Base-by-base conservation (phyloP, 2,888 invertebrate species). In the Acleris laterana region DNA sequence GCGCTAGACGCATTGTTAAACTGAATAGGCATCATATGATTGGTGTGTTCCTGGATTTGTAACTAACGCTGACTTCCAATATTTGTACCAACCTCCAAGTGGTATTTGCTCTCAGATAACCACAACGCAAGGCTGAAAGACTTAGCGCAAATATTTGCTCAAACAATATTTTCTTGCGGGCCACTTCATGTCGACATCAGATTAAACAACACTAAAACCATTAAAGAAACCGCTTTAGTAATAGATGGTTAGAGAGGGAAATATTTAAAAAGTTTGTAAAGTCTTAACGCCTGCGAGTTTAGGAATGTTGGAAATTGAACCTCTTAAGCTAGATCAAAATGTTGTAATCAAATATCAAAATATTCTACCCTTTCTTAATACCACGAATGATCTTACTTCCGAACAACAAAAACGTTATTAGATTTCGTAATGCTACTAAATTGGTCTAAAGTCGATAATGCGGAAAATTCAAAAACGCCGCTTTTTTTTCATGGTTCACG, bases 141-240 rank as follows among this genome's bases (percentile, higher is more conserved):
- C 83, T 76, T 72, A 79, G 73, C 72, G 79, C 83, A 87, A 90
- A 90, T 89, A 84, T 92, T 92, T 84, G 85, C 80, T 80, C 80
- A 75, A 84, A 90, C 85, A 90, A 90, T 90, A 91, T 90, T 89
- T 88, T 87, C 85, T 82, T 81, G 79, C 70, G 72, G 76, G 78
- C 78, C 86, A 88, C 90, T 90, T 79, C 77, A 85, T 90, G 90
- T 91, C 87, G 88, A 90, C 90, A 91, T 88, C 87, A 87, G 82
- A 86, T 85, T 86, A 90, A 90, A 90, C 84, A 91, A 80, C 79
- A 86, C 84, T 83, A 79, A 80, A 84, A 80, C 79, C 77, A 74
- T 67, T 67, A 69, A 61, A 66, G 77, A 75, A 76, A 79, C 82
- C 81, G 80, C 79, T 77, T 77, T 76, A 72, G 62, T 57, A 51